Percentiles rank a stretch among this genome's conserved stretches.
These are phyloP conservation scores for Dermatophagoides farinae DNA, from an alignment of 1,140 invertebrate genomes.

Conservation along the genomic window DNA sequence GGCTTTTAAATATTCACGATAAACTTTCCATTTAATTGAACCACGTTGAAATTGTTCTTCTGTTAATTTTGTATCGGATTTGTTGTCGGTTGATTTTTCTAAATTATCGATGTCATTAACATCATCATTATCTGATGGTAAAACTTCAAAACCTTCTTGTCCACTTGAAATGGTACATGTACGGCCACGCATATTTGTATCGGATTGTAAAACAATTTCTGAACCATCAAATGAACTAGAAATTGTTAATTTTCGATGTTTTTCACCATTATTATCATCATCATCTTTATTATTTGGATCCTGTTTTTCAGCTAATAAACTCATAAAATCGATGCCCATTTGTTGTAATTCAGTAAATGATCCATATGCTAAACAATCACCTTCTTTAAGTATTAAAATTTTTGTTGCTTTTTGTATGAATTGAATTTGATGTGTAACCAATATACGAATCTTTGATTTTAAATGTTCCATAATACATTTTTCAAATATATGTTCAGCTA, in stretches of 20 bases:
- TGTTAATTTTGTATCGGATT: slow-evolving; percentile 5
- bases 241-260: background rate
- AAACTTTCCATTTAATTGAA: slow-evolving; percentile 3
- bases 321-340: slow-evolving; percentile 12
- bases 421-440: slow-evolving; percentile 29
- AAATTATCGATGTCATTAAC: background rate
- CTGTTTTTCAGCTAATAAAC: background rate
- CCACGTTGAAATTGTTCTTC: slow-evolving; percentile 11
- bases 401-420: slow-evolving; percentile 45
- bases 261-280: background rate
- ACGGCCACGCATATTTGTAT: background rate
- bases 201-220: background rate
- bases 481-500: slow-evolving; percentile 27
- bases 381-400: slow-evolving; percentile 49
- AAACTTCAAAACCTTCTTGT: background rate
- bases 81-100: background rate
- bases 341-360: slow-evolving; percentile 8
- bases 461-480: slow-evolving; percentile 24
- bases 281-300: background rate
- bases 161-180: background rate
- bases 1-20: slow-evolving; percentile 10
- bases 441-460: slow-evolving; percentile 19
- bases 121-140: background rate
- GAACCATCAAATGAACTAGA: background rate
- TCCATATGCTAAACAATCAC: slow-evolving; percentile 6